Evolutionary conservation across 2,888 invertebrate species (phyloP).

Genomic region (Acrobasis consociella): DNA sequence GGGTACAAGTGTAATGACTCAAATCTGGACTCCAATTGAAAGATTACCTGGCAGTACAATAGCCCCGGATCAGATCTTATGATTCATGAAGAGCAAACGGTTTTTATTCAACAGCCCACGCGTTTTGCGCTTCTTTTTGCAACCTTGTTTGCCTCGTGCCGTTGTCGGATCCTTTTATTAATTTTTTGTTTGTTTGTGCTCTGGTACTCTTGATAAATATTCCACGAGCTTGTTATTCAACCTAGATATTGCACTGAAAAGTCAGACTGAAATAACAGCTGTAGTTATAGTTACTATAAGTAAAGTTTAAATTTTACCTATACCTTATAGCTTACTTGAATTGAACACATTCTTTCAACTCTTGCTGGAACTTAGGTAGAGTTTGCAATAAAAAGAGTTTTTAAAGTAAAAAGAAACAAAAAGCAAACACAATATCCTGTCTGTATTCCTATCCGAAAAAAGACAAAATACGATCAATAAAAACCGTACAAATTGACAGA

Average conservation of each 20-base stretch:
- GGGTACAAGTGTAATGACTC: background rate
- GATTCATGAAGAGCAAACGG: constrained; percentile 54
- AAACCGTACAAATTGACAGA: no score
- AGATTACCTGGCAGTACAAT: constrained; percentile 40
- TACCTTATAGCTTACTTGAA: no score
- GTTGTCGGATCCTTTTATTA: background rate
- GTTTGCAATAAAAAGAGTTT: no score
- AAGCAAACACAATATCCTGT: no score
- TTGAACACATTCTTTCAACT: no score
- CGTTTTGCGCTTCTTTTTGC: constrained; percentile 47
- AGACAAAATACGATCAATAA: no score
- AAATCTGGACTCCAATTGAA: constrained; percentile 41
- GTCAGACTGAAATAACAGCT: no score
- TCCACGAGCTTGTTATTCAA: background rate
- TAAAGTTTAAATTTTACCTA: no score
- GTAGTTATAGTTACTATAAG: no score
- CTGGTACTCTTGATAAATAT: constrained; percentile 1
- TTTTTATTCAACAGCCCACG: constrained; percentile 49
- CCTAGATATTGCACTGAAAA: background rate
- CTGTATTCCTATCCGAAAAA: no score
- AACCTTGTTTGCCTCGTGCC: constrained; percentile 18
- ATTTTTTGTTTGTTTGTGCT: constrained; percentile 19
- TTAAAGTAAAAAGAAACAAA: no score
- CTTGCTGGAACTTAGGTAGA: no score
- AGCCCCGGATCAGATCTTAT: constrained; percentile 32